Evolutionary conservation across 2,797 vertebrate genomes (phyloP).

Genomic region (Taenioides sp.): DNA sequence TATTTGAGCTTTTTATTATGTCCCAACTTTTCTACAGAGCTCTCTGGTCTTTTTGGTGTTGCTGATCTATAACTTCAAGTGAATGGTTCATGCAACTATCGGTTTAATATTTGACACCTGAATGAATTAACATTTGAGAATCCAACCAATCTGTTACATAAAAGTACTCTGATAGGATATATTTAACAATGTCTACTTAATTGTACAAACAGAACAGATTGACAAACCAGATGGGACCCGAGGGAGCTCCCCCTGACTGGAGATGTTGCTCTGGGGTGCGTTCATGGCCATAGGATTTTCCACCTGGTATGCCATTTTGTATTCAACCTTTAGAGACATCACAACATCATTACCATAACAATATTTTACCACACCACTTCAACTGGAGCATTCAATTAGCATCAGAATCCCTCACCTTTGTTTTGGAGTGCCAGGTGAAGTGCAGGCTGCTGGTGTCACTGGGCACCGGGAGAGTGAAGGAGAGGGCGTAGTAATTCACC

Average conservation of each 20-base stretch:
- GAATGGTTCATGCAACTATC: neutral
- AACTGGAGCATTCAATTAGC: neutral
- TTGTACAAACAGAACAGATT: neutral
- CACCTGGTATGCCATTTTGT: constrained; percentile 89
- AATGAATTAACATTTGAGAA: too few relatives aligned
- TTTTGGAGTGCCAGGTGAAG: constrained; percentile 94
- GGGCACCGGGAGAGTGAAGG: constrained; percentile 92
- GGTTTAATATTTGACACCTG: neutral
- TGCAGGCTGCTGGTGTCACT: constrained; percentile 94
- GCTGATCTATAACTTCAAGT: neutral
- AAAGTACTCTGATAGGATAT: neutral
- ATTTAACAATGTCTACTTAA: neutral
- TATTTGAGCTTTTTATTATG: neutral
- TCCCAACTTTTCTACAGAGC: too few relatives aligned
- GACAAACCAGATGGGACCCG: constrained; percentile 86
- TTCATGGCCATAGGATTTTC: constrained; percentile 90
- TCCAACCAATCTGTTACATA: neutral
- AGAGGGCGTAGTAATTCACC: constrained; percentile 93
- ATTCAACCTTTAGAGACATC: constrained; percentile 83
- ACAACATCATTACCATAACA: neutral
- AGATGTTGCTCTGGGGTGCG: constrained; percentile 89
- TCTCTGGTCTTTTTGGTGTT: too few relatives aligned
- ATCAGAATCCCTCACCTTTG: constrained; percentile 73
- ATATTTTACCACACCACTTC: neutral
- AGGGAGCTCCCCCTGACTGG: constrained; percentile 90